Evolutionary conservation across 2,113 vertebrate genomes (phyloP).

Genomic region (Eulacestoma nigropectus): DNA sequence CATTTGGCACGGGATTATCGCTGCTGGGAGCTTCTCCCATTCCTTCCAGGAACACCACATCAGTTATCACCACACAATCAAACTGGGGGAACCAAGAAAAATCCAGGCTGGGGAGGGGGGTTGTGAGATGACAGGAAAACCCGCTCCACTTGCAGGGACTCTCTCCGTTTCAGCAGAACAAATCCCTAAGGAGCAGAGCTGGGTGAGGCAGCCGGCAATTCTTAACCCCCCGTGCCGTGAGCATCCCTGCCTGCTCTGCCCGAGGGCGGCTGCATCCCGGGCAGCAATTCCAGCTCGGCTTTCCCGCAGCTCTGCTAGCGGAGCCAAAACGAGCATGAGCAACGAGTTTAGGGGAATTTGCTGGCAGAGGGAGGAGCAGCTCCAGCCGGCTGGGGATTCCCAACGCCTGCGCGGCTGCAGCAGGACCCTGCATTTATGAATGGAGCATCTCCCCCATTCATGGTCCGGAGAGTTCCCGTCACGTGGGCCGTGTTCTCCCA

Average conservation of each 20-base stretch:
- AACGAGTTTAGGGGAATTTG: not conserved
- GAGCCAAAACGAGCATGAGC: not conserved
- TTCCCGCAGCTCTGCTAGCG: fast-evolving
- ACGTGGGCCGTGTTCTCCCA: not conserved
- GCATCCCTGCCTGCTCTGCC: not conserved
- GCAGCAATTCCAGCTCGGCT: not conserved
- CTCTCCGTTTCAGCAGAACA: not conserved
- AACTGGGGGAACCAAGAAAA: not conserved
- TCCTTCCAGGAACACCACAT: not conserved
- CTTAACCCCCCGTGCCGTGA: fast-evolving
- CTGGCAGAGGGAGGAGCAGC: slow-evolving; percentile 43
- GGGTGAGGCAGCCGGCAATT: fast-evolving
- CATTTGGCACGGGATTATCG: not conserved
- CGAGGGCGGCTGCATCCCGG: fast-evolving
- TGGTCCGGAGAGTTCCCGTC: slow-evolving; percentile 17
- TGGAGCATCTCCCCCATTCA: slow-evolving; percentile 67
- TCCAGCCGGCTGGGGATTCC: not conserved
- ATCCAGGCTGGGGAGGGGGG: not conserved
- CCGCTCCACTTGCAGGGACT: fast-evolving
- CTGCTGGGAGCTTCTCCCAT: not conserved
- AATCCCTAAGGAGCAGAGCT: not conserved
- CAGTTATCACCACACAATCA: not conserved
- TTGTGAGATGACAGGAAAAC: not conserved
- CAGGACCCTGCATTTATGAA: slow-evolving; percentile 36
- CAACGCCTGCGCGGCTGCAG: not conserved